phyloP scores from a whole-genome alignment of 2,113 vertebrate species.

The Lophura nycthemera region DNA sequence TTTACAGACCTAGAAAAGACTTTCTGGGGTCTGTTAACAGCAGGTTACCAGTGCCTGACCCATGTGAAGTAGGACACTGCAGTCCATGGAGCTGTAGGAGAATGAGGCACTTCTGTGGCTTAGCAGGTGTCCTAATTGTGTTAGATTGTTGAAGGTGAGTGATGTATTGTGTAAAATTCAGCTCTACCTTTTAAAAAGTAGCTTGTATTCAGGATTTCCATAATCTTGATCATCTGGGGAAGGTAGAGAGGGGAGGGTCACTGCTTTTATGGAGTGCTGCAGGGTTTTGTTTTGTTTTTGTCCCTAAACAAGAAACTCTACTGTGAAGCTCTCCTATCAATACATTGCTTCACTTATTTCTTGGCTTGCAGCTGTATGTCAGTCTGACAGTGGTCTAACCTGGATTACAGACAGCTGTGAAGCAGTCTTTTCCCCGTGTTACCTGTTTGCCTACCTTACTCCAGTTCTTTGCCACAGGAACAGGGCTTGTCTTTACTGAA shows the following conservation, averaged over 20 bases:
- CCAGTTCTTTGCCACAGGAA: not conserved
- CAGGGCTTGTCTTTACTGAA: not conserved
- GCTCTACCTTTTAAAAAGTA: not conserved
- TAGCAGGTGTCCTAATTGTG: not conserved
- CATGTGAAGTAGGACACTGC: not conserved
- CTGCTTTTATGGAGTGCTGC: not conserved
- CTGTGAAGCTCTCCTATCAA: not conserved
- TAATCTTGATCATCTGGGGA: not conserved
- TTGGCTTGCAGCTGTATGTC: not conserved
- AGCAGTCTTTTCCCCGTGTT: not conserved
- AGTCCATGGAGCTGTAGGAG: not conserved
- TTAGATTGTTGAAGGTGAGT: not conserved
- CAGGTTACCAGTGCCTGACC: not conserved
- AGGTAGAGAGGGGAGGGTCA: not conserved
- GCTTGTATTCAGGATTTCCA: not conserved
- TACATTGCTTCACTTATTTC: not conserved
- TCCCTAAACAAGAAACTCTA: not conserved
- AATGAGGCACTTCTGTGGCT: not conserved
- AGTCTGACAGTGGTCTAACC: not conserved
- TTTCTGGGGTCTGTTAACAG: not conserved
- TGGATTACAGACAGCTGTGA: not conserved
- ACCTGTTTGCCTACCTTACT: not conserved
- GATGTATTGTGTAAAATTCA: not conserved
- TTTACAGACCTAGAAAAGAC: accelerated
- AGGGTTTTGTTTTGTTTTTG: not conserved